These are phyloP conservation scores for Plutella xylostella DNA, from an alignment of 2,888 invertebrate genomes.

Conservation along the genomic window DNA sequence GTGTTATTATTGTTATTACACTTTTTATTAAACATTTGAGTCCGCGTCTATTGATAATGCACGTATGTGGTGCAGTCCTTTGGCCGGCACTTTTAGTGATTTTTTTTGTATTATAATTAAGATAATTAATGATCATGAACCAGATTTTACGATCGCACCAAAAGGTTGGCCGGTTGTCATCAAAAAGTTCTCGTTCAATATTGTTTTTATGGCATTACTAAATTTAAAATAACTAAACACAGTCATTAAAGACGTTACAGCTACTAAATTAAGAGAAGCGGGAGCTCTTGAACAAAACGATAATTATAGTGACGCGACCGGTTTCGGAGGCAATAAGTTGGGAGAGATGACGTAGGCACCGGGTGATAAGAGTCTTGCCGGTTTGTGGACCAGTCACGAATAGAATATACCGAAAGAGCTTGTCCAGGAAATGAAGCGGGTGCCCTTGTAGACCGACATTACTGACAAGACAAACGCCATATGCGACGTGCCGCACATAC, in stretches of 20 bases:
- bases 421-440: conserved; percentile 53
- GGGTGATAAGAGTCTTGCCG: background rate
- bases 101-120: conserved; percentile 20
- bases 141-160: no score
- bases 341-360: background rate
- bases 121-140: no score
- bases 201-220: no score
- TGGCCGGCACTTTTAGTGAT: conserved; percentile 18
- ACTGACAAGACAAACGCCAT: conserved; percentile 21
- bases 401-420: background rate
- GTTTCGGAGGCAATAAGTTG: background rate
- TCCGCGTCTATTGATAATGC: no score
- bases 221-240: no score
- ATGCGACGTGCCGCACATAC: conserved; percentile 22
- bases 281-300: background rate
- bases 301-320: no score
- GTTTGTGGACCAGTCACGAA: conserved; percentile 2
- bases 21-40: conserved; percentile 12
- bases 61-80: conserved; percentile 22
- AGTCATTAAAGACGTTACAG: no score
- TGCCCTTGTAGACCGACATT: conserved; percentile 40
- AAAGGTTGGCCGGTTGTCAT: no score
- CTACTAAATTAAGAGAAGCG: background rate
- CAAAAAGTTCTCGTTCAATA: no score
- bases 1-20: conserved; percentile 28